Evolutionary conservation across 2,797 vertebrate species (phyloP), one percentile per base, ranked within the genome.

Genomic region (Sebastes itinus): DNA sequence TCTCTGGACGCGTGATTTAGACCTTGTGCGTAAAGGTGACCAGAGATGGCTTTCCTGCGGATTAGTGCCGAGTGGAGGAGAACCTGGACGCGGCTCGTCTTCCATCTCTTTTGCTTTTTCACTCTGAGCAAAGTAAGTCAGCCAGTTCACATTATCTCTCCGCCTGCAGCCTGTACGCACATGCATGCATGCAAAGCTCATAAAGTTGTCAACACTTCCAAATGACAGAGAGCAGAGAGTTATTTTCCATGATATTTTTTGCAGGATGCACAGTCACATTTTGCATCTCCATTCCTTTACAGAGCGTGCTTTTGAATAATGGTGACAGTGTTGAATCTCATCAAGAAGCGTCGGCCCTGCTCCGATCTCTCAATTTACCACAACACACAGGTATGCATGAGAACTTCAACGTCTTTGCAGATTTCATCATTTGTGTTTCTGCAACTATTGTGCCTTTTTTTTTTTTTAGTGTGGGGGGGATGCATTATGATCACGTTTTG

Each of bases 331-430:
- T 14, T 3, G 87, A 60, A 55, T 32, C 73, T 55, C 73, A 33
- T 4, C 82, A 20, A 63, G 84, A 77, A 60, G 65, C 76, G 25
- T 87, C 89, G 8, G 46, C 64, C 35, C 61, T 96, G 75, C 94
- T 96, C 58, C 90, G 83, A 4, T 92, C 88, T 27, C 93, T 95
- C 27, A 88, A 84, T 82, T 92, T 96, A 90, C 94, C 94, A 83
- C 87, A 82, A 23, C 86, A 92, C 52, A 96, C 96, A 95, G 96
- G 96, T 96, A 90, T 9, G 49, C 18, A n/a, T 52, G 8, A 52
- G 7, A 49, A 18, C 1, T 49, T 49, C 16, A 46, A 46, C 27
- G 14, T 18, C 28, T 42, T 49, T 18, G 27, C 27, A 22, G 2
- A 16, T 10, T 6, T 16, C 7, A 27, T 20, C 18, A 13, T 9